Evolutionary conservation across 2,797 vertebrate species (phyloP).

Genomic region (Chromobotia macracanthus): DNA sequence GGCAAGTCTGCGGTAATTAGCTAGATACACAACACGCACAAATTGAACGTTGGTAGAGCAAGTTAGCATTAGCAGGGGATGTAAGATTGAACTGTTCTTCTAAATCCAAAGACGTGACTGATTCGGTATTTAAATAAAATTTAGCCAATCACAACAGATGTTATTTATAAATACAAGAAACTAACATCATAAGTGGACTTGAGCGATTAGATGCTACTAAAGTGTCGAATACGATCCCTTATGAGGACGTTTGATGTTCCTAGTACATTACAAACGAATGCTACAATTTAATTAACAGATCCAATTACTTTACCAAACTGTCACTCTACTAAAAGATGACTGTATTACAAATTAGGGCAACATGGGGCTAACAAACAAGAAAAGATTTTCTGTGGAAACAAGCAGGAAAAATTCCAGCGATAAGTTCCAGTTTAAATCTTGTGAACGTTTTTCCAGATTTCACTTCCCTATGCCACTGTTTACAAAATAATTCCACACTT

Average conservation of each 20-base stretch:
- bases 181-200: neutral
- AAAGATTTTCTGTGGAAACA: neutral
- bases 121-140: too few relatives aligned
- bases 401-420: neutral
- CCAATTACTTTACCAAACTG: too few relatives aligned
- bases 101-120: too few relatives aligned
- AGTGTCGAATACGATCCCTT: too few relatives aligned
- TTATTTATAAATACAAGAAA: neutral
- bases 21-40: neutral
- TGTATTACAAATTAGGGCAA: neutral
- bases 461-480: constrained; percentile 66
- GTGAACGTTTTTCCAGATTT: constrained; percentile 54
- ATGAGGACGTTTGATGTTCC: too few relatives aligned
- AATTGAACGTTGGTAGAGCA: neutral
- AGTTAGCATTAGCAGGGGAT: too few relatives aligned
- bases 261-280: neutral
- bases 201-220: too few relatives aligned
- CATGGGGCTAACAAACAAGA: neutral
- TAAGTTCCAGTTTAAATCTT: constrained; percentile 1
- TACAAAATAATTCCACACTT: constrained; percentile 56
- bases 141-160: too few relatives aligned
- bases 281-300: too few relatives aligned
- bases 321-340: too few relatives aligned
- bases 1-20: neutral
- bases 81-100: too few relatives aligned